Evolutionary conservation across 2,888 invertebrate genomes (phyloP), one percentile per base, ranked within the genome.

Genomic region (Molorchus minor): DNA sequence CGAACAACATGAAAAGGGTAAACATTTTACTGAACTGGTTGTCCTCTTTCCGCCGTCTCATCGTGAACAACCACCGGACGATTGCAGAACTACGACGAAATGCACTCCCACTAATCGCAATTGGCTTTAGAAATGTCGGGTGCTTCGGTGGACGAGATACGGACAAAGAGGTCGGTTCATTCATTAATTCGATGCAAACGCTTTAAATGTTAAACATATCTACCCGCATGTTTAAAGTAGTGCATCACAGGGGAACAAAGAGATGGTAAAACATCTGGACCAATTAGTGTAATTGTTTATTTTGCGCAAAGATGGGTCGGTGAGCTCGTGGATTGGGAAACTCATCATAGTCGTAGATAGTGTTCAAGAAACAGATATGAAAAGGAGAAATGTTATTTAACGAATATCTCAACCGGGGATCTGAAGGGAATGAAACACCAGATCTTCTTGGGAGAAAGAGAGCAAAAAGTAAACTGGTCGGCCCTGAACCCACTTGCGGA

Each of bases 201-300:
- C 49, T 36, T 29, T 38, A 29, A 33, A 33, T n/a, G 29, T 25
- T 25, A 38, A 38, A 49, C 38, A 38, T 25, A 49, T n/a, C n/a
- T 41, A 35, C 59, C 59, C 59, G 59, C 59, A 59, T 59, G 59
- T 51, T 55, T 44, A 25, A 49, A 43, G 25, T 45, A 35, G 46
- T 35, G 45, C 46, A 45, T 3, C 5, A 12, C 36, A 29, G 43
- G 51, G 17, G 45, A 45, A 49, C 51, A 51, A 55, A 55, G 45
- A 25, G 49, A 49, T 36, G 45, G 38, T 30, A 49, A 52, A 60
- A 60, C 60, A 60, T 60, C 60, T 60, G 60, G 56, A 60, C 60
- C 60, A 56, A 60, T 60, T 60, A 52, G 44, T 41, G 56, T 56
- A 56, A 49, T 49, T 38, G 38, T 60, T 60, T 60, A 60, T 60